phyloP scores from a whole-genome alignment of 2,888 invertebrate genomes.

The Drosophila quinaria region DNA sequence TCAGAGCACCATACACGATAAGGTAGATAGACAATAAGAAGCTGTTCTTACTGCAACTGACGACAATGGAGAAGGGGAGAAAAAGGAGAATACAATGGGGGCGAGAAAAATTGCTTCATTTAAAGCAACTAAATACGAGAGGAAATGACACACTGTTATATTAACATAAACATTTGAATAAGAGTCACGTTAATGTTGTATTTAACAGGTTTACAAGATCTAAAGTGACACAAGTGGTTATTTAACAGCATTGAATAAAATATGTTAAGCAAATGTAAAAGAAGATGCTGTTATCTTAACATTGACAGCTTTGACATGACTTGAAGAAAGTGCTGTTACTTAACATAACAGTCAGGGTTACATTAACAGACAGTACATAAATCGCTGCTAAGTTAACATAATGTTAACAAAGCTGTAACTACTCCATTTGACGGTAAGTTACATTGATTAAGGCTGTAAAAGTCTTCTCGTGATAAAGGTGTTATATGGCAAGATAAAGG shows the following conservation, averaged over 20 bases:
- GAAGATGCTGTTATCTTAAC: not conserved
- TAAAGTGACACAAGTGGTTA: not conserved
- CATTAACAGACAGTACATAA: not conserved
- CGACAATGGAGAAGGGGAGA: not conserved
- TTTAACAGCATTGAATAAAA: not conserved
- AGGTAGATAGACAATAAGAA: not conserved
- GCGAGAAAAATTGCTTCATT: not conserved
- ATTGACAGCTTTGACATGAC: not conserved
- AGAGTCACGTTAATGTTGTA: not conserved
- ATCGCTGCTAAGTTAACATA: not conserved
- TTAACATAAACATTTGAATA: not conserved
- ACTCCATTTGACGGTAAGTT: too few relatives aligned
- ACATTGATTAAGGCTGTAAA: too few relatives aligned
- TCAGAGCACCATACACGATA: conserved; percentile 23
- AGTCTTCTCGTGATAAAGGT: not conserved
- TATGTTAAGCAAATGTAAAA: not conserved
- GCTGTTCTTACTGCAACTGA: not conserved
- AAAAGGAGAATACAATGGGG: not conserved
- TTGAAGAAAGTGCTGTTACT: not conserved
- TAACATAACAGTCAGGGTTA: not conserved
- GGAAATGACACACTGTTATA: not conserved
- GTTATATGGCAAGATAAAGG: not conserved
- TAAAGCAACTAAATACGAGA: not conserved
- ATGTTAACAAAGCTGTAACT: not conserved
- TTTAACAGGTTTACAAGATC: not conserved